A percentile compares a stretch with the other conserved stretches of the same genome.
These are phyloP conservation scores for Sanderia malayensis DNA, from an alignment of 30 jellyfish, hydroid and myxozoan genomes.

Conservation along the genomic window DNA sequence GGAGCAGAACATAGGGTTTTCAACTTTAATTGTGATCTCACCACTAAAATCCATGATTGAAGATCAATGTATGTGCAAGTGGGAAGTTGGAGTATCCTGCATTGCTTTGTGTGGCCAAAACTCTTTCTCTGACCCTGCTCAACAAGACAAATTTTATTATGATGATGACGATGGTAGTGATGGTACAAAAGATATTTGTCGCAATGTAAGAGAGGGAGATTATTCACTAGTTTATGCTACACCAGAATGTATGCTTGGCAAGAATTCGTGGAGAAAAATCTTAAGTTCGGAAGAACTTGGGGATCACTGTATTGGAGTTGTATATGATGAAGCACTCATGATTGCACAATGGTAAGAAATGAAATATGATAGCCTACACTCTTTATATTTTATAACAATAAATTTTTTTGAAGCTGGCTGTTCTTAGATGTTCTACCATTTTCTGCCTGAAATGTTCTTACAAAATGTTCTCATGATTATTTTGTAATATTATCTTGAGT, in stretches of 20 bases:
- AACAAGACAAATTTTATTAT: too few relatives aligned
- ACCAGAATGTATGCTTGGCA: background rate
- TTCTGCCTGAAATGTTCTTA: too few relatives aligned
- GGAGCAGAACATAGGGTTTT: background rate
- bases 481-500: too few relatives aligned
- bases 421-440: too few relatives aligned
- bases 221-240: background rate
- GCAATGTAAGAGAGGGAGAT: background rate
- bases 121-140: too few relatives aligned
- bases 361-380: too few relatives aligned
- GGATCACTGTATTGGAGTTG: background rate
- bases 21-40: background rate
- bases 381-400: too few relatives aligned
- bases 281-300: background rate
- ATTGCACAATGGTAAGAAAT: background rate
- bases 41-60: background rate
- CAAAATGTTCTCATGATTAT: too few relatives aligned
- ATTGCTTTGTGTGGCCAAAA: background rate
- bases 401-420: too few relatives aligned
- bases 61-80: background rate
- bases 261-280: background rate
- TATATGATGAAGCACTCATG: background rate
- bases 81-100: background rate
- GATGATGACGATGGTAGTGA: background rate
- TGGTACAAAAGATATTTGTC: too few relatives aligned